Conservation (phyloP, 1,140 invertebrate genomes). For the Aphaenogaster rudis region DNA sequence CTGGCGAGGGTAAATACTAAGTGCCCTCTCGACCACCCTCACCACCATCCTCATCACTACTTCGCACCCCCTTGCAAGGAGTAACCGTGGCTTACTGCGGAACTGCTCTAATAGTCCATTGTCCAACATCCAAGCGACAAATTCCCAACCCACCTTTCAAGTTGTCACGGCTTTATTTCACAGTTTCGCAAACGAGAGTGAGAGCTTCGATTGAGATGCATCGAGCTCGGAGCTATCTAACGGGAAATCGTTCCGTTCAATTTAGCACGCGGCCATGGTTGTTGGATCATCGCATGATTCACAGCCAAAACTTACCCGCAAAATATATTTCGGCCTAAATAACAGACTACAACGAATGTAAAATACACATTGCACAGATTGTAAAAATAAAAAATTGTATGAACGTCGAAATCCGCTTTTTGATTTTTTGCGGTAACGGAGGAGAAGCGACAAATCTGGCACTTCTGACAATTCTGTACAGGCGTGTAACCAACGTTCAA, state of each 20-base stretch:
- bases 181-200: neutral
- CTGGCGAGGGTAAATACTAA: conserved; percentile 46
- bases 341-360: neutral
- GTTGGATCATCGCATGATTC: conserved; percentile 3
- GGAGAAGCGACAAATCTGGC: neutral
- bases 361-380: neutral
- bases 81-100: conserved; percentile 66
- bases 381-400: neutral
- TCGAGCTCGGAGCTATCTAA: neutral
- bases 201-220: neutral
- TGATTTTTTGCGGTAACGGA: neutral
- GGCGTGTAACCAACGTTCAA: neutral
- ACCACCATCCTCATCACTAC: conserved; percentile 16
- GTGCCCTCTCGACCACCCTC: conserved; percentile 63
- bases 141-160: conserved; percentile 53
- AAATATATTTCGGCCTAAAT: neutral
- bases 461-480: neutral
- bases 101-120: conserved; percentile 78
- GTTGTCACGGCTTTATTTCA: conserved; percentile 38
- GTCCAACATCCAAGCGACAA: conserved; percentile 73
- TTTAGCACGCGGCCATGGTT: neutral
- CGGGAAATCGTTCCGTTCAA: conserved; percentile 31
- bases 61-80: conserved; percentile 14
- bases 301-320: neutral
- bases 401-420: neutral